These are phyloP conservation scores for Diadophis punctatus DNA, from an alignment of 2,113 vertebrate species.

Conservation along the genomic window DNA sequence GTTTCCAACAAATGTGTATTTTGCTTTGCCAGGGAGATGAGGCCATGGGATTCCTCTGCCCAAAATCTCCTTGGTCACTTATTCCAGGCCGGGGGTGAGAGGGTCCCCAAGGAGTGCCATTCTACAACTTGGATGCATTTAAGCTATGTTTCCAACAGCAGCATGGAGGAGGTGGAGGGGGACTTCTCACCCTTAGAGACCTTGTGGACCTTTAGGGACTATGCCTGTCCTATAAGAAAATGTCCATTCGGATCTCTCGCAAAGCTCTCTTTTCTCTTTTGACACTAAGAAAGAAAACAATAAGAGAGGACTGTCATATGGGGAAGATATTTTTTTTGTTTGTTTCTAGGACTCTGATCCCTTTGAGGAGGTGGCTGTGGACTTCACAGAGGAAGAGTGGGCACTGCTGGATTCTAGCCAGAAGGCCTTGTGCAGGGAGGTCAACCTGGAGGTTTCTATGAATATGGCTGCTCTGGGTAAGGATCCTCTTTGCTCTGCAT, in stretches of 20 bases:
- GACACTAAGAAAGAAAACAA: background rate
- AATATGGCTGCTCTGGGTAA: background rate
- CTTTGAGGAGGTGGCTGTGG: background rate
- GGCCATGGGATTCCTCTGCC: background rate
- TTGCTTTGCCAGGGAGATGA: background rate
- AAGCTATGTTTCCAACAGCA: no score
- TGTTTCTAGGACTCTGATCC: background rate
- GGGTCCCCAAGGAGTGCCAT: background rate
- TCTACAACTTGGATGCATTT: no score
- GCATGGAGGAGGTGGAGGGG: no score
- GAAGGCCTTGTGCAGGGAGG: background rate
- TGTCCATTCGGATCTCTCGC: background rate
- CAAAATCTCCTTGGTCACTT: background rate
- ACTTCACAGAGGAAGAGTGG: background rate
- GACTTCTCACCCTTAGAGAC: background rate
- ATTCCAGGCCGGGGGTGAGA: background rate
- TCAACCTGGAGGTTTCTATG: background rate
- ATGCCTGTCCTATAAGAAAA: background rate
- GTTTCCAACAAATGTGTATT: background rate
- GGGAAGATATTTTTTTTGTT: background rate
- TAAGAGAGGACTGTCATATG: background rate
- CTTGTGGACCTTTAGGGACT: background rate
- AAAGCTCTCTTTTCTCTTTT: background rate
- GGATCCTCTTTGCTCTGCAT: background rate
- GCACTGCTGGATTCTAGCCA: background rate